These are phyloP conservation scores for Malaclemys terrapin DNA, from an alignment of 2,113 vertebrate species.

Conservation along the genomic window DNA sequence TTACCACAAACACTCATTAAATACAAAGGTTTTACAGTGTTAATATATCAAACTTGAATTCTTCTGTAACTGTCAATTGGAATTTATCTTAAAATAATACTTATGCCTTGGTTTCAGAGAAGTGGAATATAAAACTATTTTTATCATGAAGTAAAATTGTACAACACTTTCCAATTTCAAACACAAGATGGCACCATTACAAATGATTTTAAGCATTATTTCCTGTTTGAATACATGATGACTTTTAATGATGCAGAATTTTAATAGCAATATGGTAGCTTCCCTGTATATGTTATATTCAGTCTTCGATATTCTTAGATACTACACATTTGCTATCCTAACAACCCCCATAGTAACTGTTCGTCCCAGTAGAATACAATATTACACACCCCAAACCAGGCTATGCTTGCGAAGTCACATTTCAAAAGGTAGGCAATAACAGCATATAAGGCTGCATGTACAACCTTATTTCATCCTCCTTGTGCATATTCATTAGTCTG, in stretches of 20 bases:
- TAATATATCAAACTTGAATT: slow-evolving; percentile 7
- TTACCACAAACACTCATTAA: not conserved
- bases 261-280: rapidly evolving
- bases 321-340: not conserved
- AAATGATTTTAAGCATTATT: slow-evolving; percentile 60
- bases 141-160: not conserved
- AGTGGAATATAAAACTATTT: not conserved
- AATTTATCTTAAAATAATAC: not conserved
- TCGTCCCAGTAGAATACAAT: rapidly evolving
- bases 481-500: not conserved
- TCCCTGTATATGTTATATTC: rapidly evolving
- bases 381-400: not conserved
- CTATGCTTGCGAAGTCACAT: not conserved
- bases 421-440: not conserved
- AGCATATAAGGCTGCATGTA: not conserved
- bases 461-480: not conserved
- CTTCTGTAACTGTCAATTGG: not conserved
- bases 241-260: not conserved
- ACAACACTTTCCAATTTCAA: slow-evolving; percentile 43
- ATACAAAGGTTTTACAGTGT: not conserved
- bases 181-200: slow-evolving; percentile 83
- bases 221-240: not conserved
- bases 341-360: not conserved
- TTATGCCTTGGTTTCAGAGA: not conserved
- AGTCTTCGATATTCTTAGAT: not conserved